Conservation (phyloP, 2,797 vertebrate genomes). For the Melanotaenia trifasciata region DNA sequence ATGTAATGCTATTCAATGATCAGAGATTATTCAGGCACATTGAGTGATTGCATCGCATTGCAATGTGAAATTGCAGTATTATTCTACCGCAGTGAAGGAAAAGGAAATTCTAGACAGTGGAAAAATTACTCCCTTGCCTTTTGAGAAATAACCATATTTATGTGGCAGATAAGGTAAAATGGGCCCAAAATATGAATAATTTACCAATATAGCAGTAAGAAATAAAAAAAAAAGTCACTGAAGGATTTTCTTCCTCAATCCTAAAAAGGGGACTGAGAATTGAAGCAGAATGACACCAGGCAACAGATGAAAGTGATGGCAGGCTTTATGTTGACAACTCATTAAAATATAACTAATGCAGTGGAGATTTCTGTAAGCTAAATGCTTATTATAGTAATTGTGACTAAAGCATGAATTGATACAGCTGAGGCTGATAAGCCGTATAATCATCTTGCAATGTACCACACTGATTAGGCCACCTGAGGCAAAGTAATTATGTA, state of each 20-base stretch:
- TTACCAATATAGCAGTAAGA: conserved; percentile 3
- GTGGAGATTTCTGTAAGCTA: conserved; percentile 46
- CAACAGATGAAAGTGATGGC: conserved; percentile 12
- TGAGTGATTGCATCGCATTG: conserved; percentile 26
- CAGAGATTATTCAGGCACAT: conserved; percentile 54
- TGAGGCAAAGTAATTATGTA: conserved; percentile 65
- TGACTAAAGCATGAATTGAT: conserved; percentile 58
- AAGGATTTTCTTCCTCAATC: conserved; percentile 2
- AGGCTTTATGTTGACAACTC: conserved; percentile 32
- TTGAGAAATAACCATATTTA: conserved; percentile 10
- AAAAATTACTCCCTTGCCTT: conserved; percentile 6
- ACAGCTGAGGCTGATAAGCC: conserved; percentile 56
- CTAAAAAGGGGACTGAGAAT: conserved; percentile 4
- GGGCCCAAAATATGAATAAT: conserved; percentile 31
- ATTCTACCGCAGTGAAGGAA: conserved; percentile 6
- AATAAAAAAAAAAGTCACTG: not conserved
- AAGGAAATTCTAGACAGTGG: conserved; percentile 7
- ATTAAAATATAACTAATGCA: conserved; percentile 43
- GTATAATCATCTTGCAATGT: conserved; percentile 53
- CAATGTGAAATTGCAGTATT: conserved; percentile 30
- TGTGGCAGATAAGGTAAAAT: conserved; percentile 22
- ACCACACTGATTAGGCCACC: conserved; percentile 65
- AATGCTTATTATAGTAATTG: conserved; percentile 64
- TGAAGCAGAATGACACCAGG: conserved; percentile 14
- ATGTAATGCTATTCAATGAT: conserved; percentile 47